Conservation (phyloP, 2,888 invertebrate species). For the Allygus modestus region DNA sequence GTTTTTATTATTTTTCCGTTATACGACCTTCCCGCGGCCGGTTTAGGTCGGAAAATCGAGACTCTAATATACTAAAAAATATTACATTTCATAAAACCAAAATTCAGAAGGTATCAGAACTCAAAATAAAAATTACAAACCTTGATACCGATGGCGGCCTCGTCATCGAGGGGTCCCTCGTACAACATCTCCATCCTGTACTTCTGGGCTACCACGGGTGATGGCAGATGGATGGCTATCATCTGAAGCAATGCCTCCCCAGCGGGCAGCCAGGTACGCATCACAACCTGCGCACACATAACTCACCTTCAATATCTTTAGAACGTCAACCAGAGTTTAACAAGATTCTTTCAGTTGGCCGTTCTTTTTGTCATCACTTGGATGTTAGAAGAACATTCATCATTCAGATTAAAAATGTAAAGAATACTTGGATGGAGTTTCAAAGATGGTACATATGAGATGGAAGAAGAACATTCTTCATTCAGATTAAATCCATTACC, state of each 20-base stretch:
- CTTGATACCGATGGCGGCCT: constrained; percentile 93
- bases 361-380: constrained; percentile 57
- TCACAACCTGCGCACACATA: constrained; percentile 83
- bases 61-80: too few relatives aligned
- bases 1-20: too few relatives aligned
- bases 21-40: too few relatives aligned
- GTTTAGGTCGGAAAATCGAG: too few relatives aligned
- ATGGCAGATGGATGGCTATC: constrained; percentile 99
- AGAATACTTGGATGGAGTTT: too few relatives aligned
- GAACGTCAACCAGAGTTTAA: not conserved
- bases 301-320: not conserved
- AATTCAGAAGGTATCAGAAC: too few relatives aligned
- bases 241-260: constrained; percentile 99
- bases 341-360: constrained; percentile 54
- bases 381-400: constrained; percentile 57
- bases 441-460: too few relatives aligned
- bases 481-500: too few relatives aligned
- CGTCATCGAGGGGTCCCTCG: constrained; percentile 98
- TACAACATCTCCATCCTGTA: constrained; percentile 99
- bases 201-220: constrained; percentile 98
- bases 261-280: constrained; percentile 99
- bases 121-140: too few relatives aligned
- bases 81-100: too few relatives aligned
- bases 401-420: not conserved
- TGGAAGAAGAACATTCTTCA: too few relatives aligned